These are phyloP conservation scores for Sorex araneus DNA, from an alignment of 2,113 vertebrate genomes.

Conservation along the genomic window DNA sequence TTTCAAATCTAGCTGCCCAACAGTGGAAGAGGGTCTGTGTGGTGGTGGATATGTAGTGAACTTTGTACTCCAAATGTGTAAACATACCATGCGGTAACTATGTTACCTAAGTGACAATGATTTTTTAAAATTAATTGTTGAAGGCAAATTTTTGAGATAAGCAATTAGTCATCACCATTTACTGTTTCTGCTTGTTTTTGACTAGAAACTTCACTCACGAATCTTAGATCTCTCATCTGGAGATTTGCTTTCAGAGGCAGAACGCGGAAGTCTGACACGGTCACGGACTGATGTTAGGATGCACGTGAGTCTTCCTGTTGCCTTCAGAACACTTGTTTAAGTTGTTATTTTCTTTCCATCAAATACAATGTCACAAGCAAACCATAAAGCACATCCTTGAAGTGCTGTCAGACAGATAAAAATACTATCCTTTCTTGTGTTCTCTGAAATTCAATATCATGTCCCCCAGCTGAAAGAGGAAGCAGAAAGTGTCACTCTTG, in stretches of 20 bases:
- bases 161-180: constrained; percentile 57
- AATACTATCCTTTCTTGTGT: constrained; percentile 85
- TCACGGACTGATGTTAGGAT: constrained; percentile 88
- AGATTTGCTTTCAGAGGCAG: constrained; percentile 91
- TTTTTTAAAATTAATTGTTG: constrained; percentile 75
- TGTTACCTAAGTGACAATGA: too few relatives aligned
- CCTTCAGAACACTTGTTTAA: constrained; percentile 73
- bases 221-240: constrained; percentile 93
- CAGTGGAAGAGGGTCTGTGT: too few relatives aligned
- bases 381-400: constrained; percentile 82
- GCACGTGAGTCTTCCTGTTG: constrained; percentile 88
- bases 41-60: too few relatives aligned
- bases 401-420: constrained; percentile 89
- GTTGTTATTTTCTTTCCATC: constrained; percentile 71
- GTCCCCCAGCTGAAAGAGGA: constrained; percentile 87
- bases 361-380: constrained; percentile 82
- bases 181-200: constrained; percentile 79
- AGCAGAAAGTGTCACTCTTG: constrained; percentile 90
- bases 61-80: too few relatives aligned
- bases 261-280: constrained; percentile 89
- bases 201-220: constrained; percentile 93
- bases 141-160: constrained; percentile 80
- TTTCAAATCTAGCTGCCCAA: constrained; percentile 72
- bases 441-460: constrained; percentile 89
- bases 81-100: too few relatives aligned